Conservation (phyloP, 1,140 invertebrate genomes). For the Mylabris phalerata region DNA sequence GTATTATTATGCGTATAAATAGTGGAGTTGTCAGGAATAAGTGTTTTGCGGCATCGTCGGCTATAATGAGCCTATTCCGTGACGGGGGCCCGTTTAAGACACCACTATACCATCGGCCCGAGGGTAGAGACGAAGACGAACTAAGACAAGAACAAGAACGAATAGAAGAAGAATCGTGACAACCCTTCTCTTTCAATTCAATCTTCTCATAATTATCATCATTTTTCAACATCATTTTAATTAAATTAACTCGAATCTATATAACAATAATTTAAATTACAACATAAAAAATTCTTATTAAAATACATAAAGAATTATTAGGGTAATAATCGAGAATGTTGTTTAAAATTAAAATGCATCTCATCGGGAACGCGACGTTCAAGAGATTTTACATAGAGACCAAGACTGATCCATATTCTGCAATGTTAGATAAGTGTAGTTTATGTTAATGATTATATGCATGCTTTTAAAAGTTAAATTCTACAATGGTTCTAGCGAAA, state of each 20-base stretch:
- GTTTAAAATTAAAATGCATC: no score
- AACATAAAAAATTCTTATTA: no score
- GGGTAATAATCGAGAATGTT: no score
- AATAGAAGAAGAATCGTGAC: background rate
- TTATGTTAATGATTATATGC: conserved; percentile 41
- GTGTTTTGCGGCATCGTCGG: conserved; percentile 32
- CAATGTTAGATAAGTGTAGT: conserved; percentile 35
- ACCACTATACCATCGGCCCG: background rate
- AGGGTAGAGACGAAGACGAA: no score
- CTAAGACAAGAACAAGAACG: no score
- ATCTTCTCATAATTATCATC: no score
- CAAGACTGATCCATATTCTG: conserved; percentile 34
- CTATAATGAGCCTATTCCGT: conserved; percentile 16
- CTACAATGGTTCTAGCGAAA: conserved; percentile 8
- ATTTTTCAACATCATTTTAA: no score
- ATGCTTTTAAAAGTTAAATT: conserved; percentile 39
- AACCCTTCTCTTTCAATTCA: background rate
- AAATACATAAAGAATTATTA: no score
- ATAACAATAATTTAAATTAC: no score
- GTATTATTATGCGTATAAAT: conserved; percentile 57
- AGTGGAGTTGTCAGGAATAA: conserved; percentile 52
- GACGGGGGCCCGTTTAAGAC: conserved; percentile 3
- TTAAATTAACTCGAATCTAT: no score
- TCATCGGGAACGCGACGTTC: no score
- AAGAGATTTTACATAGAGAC: conserved; percentile 24